Base-by-base conservation (phyloP, 2,888 invertebrate genomes). In the Chorisops tibialis region DNA sequence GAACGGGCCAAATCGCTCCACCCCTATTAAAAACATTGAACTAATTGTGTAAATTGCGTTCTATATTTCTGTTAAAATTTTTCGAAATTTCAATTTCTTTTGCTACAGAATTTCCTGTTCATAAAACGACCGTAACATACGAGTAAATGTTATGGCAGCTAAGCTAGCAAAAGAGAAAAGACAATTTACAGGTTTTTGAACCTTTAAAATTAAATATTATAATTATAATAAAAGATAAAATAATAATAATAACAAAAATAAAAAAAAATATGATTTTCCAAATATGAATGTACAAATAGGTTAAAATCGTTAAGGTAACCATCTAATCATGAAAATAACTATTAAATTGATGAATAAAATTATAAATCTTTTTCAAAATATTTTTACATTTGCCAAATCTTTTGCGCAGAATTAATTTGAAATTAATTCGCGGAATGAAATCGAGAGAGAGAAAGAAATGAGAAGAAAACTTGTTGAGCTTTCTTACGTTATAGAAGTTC, bases 261-360 rank as follows among this genome's bases (percentile, higher is more conserved):
- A n/a, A n/a, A n/a, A n/a, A n/a, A n/a, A 59, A 51, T 54, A 38
- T 63, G 30, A 59, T 62, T 65, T 65, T 63, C 65, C 65, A 65
- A 65, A 65, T 65, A 62, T 63, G 54, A 65, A 65, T 65, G 65
- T 65, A 65, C 65, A 65, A 65, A 65, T 65, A 65, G 65, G 62
- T 63, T 65, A 61, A 63, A 56, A 43, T 49, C 50, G 50, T 49
- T 60, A 59, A 60, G n/a, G 61, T 52, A 51, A 51, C 37, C 61
- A 60, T 49, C 21, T 60, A 48, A 48, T 35, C 38, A 54, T 39
- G 41, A 52, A 47, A 18, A 52, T 43, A 61, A 52, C 19, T 48
- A 43, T 37, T n/a, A 16, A 41, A 41, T 16, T 41, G n/a, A 41
- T 41, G 16, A 3, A 41, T 41, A 9, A 9, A 37, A 37, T 37